These are phyloP conservation scores for Brachionus calyciflorus DNA, from an alignment of 1,140 invertebrate species.

Conservation along the genomic window DNA sequence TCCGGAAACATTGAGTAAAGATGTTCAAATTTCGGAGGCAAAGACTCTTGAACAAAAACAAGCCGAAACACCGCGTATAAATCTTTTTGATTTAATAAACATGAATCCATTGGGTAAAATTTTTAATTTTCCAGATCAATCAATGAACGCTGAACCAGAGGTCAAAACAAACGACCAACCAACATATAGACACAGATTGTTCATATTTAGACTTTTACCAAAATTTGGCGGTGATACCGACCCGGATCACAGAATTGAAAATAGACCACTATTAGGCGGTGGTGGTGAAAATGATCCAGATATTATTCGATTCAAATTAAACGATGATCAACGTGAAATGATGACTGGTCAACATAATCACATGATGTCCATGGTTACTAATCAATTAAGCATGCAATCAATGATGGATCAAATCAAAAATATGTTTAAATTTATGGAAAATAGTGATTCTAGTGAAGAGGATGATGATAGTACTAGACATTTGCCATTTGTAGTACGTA, in stretches of 20 bases:
- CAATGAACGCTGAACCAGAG: not conserved
- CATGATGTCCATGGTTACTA: constrained; percentile 26
- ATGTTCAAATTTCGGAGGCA: too few species aligned
- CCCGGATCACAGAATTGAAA: not conserved
- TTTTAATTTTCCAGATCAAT: constrained; percentile 14
- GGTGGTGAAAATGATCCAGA: constrained; percentile 15
- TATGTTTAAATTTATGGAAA: constrained; percentile 5
- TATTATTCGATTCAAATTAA: constrained; percentile 8
- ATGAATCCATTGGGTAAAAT: too few species aligned
- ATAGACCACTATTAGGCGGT: not conserved
- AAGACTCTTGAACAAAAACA: too few species aligned
- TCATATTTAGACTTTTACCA: not conserved
- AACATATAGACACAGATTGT: not conserved
- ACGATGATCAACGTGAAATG: not conserved
- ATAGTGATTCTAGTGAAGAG: not conserved
- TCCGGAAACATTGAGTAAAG: too few species aligned
- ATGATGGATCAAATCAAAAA: constrained; percentile 22
- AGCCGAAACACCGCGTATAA: too few species aligned
- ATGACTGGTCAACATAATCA: not conserved
- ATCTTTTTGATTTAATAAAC: too few species aligned
- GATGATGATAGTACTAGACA: not conserved
- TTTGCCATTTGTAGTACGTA: constrained; percentile 1
- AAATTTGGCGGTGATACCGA: too few species aligned
- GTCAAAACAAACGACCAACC: too few species aligned
- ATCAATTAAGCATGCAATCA: not conserved